Evolutionary conservation across 2,888 invertebrate genomes (phyloP).

Genomic region (Agonopterix alstromeriana): DNA sequence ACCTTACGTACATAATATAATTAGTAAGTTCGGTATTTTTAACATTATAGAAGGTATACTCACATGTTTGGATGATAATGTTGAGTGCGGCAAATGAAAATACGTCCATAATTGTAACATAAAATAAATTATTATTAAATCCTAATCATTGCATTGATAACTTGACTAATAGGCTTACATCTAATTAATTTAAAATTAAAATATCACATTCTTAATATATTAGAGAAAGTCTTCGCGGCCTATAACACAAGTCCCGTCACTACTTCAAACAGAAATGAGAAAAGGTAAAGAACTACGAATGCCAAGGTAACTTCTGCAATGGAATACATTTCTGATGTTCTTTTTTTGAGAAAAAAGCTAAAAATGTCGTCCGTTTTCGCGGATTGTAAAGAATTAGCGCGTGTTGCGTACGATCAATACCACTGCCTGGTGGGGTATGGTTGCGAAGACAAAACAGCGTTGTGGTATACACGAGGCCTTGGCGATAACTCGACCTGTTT

Average conservation of each 20-base stretch:
- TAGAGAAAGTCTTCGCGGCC: conserved; percentile 18
- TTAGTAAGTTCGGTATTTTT: too few relatives aligned
- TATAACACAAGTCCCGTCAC: conserved; percentile 64
- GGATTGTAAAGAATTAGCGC: conserved; percentile 12
- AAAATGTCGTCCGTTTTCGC: conserved; percentile 24
- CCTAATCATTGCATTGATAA: conserved; percentile 57
- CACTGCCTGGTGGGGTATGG: conserved; percentile 49
- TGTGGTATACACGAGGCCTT: conserved; percentile 44
- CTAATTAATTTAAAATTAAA: conserved; percentile 34
- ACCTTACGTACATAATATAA: too few relatives aligned
- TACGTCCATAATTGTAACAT: conserved; percentile 6
- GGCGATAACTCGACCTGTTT: conserved; percentile 33
- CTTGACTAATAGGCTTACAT: conserved; percentile 42
- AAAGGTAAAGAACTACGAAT: conserved; percentile 61
- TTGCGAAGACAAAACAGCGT: conserved; percentile 39
- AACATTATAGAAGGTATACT: too few relatives aligned
- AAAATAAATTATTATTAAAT: conserved; percentile 14
- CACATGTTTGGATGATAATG: background rate
- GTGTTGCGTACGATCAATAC: conserved; percentile 45
- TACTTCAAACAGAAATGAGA: conserved; percentile 66
- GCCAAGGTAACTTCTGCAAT: conserved; percentile 68
- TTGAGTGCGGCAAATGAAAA: conserved; percentile 3
- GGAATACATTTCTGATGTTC: conserved; percentile 56
- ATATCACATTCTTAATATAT: conserved; percentile 59
- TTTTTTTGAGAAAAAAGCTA: conserved; percentile 24